A percentile compares a stretch with the other conserved stretches of the same genome.
Evolutionary conservation across 2,113 vertebrate species (phyloP).

Genomic region (Lagopus muta): DNA sequence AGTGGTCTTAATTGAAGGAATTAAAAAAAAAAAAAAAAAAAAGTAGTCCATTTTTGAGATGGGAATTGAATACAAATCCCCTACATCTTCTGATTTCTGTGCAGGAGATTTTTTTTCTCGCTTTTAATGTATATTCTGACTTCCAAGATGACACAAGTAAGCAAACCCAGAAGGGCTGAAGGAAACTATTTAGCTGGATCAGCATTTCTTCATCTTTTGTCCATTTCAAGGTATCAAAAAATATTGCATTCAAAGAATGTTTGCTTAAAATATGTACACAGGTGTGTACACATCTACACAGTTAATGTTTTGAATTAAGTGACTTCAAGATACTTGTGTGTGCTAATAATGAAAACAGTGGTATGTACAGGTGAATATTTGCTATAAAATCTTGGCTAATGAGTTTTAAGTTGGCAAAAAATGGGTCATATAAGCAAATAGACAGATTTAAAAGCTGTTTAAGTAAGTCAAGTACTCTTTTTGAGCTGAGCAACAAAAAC

Average conservation of each 20-base stretch:
- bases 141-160: not conserved
- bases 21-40: not conserved
- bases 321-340: not conserved
- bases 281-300: not conserved
- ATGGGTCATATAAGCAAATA: not conserved
- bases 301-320: not conserved
- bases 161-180: not conserved
- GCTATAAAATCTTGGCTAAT: not conserved
- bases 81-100: not conserved
- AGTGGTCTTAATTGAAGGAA: not conserved
- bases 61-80: not conserved
- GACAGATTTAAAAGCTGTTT: not conserved
- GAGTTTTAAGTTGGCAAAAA: not conserved
- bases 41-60: not conserved
- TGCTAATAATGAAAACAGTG: not conserved
- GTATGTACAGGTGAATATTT: not conserved
- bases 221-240: not conserved
- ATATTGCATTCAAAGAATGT: not conserved
- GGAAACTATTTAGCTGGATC: not conserved
- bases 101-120: fast-evolving
- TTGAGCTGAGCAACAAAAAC: not conserved
- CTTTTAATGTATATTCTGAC: not conserved
- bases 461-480: not conserved
- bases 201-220: not conserved
- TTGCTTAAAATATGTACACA: not conserved